Conservation (phyloP, 2,888 invertebrate genomes). For the Cheilosia impressa region DNA sequence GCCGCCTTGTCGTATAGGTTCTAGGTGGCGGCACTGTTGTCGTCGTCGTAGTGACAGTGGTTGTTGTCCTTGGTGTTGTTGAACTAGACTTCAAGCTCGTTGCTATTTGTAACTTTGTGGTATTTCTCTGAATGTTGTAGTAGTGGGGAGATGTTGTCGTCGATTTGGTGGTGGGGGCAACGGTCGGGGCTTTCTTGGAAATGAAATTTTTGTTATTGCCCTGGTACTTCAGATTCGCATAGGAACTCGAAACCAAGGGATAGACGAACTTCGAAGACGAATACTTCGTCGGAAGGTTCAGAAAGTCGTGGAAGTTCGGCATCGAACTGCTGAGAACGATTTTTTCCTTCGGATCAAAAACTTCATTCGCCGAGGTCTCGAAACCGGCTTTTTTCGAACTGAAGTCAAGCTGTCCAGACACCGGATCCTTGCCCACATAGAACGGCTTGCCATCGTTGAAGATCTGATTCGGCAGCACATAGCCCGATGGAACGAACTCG, state of each 20-base stretch:
- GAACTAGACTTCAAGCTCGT: slow-evolving; percentile 75
- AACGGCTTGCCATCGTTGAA: slow-evolving; percentile 89
- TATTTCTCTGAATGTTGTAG: slow-evolving; percentile 79
- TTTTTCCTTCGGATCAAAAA: slow-evolving; percentile 85
- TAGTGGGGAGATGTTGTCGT: slow-evolving; percentile 79
- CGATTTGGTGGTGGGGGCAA: slow-evolving; percentile 77
- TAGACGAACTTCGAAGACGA: slow-evolving; percentile 88
- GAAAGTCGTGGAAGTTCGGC: slow-evolving; percentile 88
- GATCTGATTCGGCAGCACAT: slow-evolving; percentile 85
- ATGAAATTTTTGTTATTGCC: slow-evolving; percentile 85
- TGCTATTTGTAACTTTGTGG: slow-evolving; percentile 79
- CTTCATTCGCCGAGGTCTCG: slow-evolving; percentile 82
- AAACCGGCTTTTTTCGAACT: slow-evolving; percentile 84
- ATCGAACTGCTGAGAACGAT: slow-evolving; percentile 86
- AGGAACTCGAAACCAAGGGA: slow-evolving; percentile 89
- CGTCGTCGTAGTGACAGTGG: slow-evolving; percentile 75
- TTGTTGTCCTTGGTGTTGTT: slow-evolving; percentile 76
- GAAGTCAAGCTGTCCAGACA: slow-evolving; percentile 88
- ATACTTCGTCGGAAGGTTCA: slow-evolving; percentile 88
- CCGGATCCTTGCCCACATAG: slow-evolving; percentile 88
- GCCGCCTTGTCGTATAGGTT: slow-evolving; percentile 67
- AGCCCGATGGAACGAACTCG: slow-evolving; percentile 81
- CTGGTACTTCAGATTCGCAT: slow-evolving; percentile 89
- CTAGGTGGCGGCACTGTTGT: slow-evolving; percentile 78
- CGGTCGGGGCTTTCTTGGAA: slow-evolving; percentile 84